These are phyloP conservation scores for Calephelis nemesis DNA, from an alignment of 1,140 invertebrate species.

Conservation along the genomic window DNA sequence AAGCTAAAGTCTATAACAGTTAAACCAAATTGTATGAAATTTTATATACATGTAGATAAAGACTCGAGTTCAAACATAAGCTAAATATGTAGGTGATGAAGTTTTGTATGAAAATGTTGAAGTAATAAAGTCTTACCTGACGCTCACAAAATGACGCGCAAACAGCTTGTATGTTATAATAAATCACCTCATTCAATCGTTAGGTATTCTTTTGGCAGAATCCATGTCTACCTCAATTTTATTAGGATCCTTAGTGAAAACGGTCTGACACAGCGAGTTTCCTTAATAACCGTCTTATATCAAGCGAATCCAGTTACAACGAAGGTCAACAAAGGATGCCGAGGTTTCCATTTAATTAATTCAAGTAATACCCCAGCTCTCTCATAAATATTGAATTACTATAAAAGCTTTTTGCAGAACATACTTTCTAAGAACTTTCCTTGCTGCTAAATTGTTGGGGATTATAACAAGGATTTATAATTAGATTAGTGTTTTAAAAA, in stretches of 20 bases:
- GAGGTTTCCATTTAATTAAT: conserved; percentile 42
- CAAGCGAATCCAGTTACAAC: conserved; percentile 26
- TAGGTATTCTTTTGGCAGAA: not conserved
- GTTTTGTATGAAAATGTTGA: too few species aligned
- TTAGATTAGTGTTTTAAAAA: not conserved
- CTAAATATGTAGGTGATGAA: too few species aligned
- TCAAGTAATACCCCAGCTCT: conserved; percentile 35
- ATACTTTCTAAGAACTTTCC: conserved; percentile 37
- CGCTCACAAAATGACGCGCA: too few species aligned
- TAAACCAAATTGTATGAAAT: too few species aligned
- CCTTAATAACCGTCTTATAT: conserved; percentile 36
- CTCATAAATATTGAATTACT: conserved; percentile 48
- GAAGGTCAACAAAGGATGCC: conserved; percentile 37
- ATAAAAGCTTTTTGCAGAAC: conserved; percentile 32
- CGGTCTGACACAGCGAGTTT: conserved; percentile 34
- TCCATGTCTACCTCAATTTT: not conserved
- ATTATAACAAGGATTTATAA: conserved; percentile 8
- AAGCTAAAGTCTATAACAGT: too few species aligned
- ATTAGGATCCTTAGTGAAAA: conserved; percentile 14
- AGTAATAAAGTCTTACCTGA: too few species aligned
- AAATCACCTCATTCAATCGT: too few species aligned
- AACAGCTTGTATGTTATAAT: too few species aligned
- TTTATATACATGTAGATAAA: too few species aligned
- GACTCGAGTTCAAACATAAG: too few species aligned
- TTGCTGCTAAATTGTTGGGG: conserved; percentile 1